Base-by-base conservation (phyloP, 2,888 invertebrate species). In the Parnassius smintheus region DNA sequence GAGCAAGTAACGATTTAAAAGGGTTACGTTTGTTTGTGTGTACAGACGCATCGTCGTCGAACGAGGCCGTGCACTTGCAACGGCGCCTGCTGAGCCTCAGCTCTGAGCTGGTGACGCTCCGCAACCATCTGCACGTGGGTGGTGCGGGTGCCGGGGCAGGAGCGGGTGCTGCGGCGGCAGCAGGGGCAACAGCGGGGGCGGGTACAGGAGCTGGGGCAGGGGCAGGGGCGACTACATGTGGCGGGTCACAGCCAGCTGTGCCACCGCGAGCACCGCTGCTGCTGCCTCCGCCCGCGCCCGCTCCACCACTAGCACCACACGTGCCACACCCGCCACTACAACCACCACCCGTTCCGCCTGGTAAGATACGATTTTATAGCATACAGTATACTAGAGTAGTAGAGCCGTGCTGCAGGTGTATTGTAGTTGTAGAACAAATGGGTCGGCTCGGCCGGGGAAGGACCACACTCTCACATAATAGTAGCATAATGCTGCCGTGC, bases 31-130 rank as follows among this genome's bases (percentile, higher is more conserved):
- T 54, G 22, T 45, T 61, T 64, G 35, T 62, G 7, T 49, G 64
- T 68, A 91, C 93, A 98, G 98, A 98, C 96, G 97, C 97, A 76
- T 97, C 97, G 76, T 97, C 97, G 69, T 97, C 97, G 76, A 97
- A 97, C 93, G 98, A 98, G 93, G 97, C 97, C 74, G 97, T 97
- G 77, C 97, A 97, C 86, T 93, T 98, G 81, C 97, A 98, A 92
- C 97, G 97, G 86, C 95, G 97, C 74, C 93, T 98, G 81, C 95
- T 97, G 81, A 97, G 96, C 86, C 93, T 98, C 72, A 97, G 97
- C 92, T 96, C 97, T 73, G 97, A 98, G 93, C 93, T 98, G 93
- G 97, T 97, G 82, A 97, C 97, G 73, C 94, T 98, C 83, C 94
- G 98, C 75, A 97, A 97, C 92, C 95, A 97, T 72, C 93, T 98